Base-by-base conservation (phyloP, 2,797 vertebrate genomes). In the Tenualosa thibaudeaui region DNA sequence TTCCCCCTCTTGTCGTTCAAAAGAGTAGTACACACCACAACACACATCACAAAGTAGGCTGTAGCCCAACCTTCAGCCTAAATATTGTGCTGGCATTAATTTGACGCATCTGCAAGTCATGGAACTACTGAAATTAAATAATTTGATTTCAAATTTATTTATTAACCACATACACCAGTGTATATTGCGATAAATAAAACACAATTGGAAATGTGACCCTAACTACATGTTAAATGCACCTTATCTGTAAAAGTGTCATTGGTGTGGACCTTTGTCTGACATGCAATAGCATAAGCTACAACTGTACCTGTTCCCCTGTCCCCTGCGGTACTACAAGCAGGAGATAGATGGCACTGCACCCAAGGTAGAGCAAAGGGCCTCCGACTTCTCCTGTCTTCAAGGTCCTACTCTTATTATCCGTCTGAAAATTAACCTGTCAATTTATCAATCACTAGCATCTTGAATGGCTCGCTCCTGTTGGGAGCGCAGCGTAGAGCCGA, bases 381-480 rank as follows among this genome's bases (percentile, higher is more conserved):
- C 88, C 86, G 87, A 88, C 91, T 91, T 91, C 91, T 89, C 87
- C 89, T 92, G 93, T 96, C 95, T 96, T 96, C 95, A 93, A 96
- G 96, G 96, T 96, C 95, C 96, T 96, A 96, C 96, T 98, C 96
- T 98, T 96, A 97, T 99, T 98, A 98, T 98, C 97, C 96, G 95
- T 96, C 97, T 93, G 96, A 97, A 99, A 99, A 99, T 99, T 98
- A 98, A 99, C 97, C 97, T 99, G 97, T 99, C 97, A 98, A 98
- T 99, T 98, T 99, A 98, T 99, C 98, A 98, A 98, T 99, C 98
- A 98, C 96, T 97, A 97, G 97, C 97, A 98, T 98, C 98, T 97
- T 96, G 96, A 96, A 96, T 97, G 96, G 96, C 94, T 95, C 96
- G 95, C 93, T 95, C 90, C 92, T 93, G 92, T 94, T 94, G 93